These are phyloP conservation scores for Caenorhabditis inopinata DNA, from an alignment of 1,140 invertebrate species.

Conservation along the genomic window DNA sequence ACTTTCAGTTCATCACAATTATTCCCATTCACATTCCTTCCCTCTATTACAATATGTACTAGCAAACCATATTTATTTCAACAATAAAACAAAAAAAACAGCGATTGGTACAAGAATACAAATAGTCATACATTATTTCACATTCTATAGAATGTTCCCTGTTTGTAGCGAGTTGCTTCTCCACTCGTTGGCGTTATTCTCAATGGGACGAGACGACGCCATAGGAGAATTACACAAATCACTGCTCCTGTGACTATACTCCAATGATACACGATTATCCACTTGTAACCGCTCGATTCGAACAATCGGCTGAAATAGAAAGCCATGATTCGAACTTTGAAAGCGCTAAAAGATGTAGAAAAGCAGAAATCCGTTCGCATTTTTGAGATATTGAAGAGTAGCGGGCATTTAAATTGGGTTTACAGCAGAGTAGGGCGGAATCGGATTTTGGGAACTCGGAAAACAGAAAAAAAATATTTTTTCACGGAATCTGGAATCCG, in stretches of 20 bases:
- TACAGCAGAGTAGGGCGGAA: too few species aligned
- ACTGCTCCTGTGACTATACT: neutral
- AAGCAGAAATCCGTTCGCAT: too few species aligned
- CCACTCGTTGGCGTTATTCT: neutral
- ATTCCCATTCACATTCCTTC: constrained; percentile 10
- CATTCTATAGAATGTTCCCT: constrained; percentile 35
- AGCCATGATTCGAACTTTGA: too few species aligned
- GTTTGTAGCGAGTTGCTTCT: constrained; percentile 27
- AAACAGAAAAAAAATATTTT: too few species aligned
- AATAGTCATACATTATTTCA: too few species aligned
- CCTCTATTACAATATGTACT: neutral
- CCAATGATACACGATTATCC: constrained; percentile 32
- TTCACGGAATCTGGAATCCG: too few species aligned
- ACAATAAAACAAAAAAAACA: constrained; percentile 19
- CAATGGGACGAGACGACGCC: constrained; percentile 23
- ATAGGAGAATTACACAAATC: neutral
- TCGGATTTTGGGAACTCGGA: too few species aligned
- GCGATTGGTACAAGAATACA: neutral
- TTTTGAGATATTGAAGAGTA: too few species aligned
- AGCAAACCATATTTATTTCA: constrained; percentile 33
- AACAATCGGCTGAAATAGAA: constrained; percentile 28
- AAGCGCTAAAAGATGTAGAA: too few species aligned
- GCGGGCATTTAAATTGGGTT: too few species aligned
- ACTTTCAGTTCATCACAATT: constrained; percentile 9
- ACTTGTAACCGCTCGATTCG: constrained; percentile 19